Evolutionary conservation across 2,797 vertebrate genomes (phyloP).

Genomic region (Luscinia luscinia): DNA sequence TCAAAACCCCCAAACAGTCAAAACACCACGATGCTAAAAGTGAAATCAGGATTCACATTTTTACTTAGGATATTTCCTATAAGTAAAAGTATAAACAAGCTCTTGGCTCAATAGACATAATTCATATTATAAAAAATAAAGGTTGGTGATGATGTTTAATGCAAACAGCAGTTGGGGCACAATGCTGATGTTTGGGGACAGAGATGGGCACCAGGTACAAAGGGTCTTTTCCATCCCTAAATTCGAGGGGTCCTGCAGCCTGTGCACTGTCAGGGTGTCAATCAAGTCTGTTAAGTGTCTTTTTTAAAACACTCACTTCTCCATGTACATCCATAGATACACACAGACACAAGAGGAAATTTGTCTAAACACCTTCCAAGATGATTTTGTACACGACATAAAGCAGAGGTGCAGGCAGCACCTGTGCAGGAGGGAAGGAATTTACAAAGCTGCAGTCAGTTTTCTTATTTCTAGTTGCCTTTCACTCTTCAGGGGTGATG

Average conservation of each 20-base stretch:
- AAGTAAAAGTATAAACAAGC: neutral
- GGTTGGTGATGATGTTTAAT: neutral
- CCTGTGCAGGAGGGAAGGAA: neutral
- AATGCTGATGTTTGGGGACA: neutral
- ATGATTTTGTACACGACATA: neutral
- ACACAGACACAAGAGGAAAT: neutral
- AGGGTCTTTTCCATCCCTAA: neutral
- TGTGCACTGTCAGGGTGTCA: neutral
- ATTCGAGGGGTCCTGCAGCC: neutral
- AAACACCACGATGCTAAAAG: neutral
- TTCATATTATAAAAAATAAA: neutral
- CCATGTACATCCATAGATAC: accelerated
- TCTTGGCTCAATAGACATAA: neutral
- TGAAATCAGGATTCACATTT: neutral
- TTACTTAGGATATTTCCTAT: neutral
- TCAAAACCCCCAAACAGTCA: neutral
- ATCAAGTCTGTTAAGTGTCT: too few species aligned
- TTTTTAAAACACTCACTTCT: neutral
- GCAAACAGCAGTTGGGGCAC: neutral
- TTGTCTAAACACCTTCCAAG: neutral
- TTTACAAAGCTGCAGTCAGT: neutral
- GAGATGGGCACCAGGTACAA: neutral
- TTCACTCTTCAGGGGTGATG: neutral
- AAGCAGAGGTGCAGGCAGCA: neutral
- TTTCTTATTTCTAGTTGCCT: neutral